Conservation (phyloP, 2,797 vertebrate species). For the Channallabes apus region DNA sequence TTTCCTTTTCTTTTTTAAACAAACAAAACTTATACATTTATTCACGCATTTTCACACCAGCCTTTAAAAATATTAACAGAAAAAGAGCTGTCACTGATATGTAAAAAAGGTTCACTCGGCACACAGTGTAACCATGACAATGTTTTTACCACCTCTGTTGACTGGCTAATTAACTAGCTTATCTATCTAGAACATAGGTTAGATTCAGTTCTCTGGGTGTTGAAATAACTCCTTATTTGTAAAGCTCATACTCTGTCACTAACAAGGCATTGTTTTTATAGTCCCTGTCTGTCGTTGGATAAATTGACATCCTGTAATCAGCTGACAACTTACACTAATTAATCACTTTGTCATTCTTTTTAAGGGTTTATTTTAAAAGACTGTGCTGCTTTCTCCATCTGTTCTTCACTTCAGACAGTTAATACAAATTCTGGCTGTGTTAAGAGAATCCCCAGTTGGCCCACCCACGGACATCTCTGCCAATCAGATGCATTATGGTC, state of each 20-base stretch:
- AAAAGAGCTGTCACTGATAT: background rate
- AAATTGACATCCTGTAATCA: slow-evolving; percentile 5
- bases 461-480: slow-evolving; percentile 36
- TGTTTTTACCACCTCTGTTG: background rate
- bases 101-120: background rate
- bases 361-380: background rate
- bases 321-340: slow-evolving; percentile 1
- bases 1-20: too few relatives aligned
- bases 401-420: slow-evolving; percentile 33
- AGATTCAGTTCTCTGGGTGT: background rate
- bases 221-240: background rate
- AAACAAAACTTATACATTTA: background rate
- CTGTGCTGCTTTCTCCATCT: slow-evolving; percentile 13
- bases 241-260: background rate
- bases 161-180: slow-evolving; percentile 10
- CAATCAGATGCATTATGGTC: slow-evolving; percentile 41
- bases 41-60: background rate
- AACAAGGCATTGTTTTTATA: background rate
- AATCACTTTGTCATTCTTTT: slow-evolving; percentile 1
- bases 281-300: background rate
- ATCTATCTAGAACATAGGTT: background rate
- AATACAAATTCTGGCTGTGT: slow-evolving; percentile 34
- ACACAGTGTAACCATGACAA: background rate
- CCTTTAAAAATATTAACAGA: background rate
- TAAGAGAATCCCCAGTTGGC: slow-evolving; percentile 44